A percentile compares a stretch with the other conserved stretches of the same genome.
Evolutionary conservation across 2,888 invertebrate genomes (phyloP).

Genomic region (Choreutis nemorana): DNA sequence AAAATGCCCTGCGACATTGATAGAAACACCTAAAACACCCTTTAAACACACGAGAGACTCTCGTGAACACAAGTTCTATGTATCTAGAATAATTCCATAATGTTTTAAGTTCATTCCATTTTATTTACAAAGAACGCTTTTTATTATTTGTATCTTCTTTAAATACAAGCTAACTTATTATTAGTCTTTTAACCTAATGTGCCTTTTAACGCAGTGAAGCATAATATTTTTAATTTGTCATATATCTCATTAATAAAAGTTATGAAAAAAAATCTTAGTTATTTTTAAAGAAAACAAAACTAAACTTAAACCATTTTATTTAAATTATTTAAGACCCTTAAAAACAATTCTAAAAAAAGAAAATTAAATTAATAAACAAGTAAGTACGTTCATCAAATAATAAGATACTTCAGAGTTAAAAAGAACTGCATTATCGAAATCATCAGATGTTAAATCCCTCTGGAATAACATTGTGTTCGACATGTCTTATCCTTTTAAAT

Average conservation of each 20-base stretch:
- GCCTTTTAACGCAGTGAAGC: too few species aligned
- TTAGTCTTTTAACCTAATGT: conserved; percentile 42
- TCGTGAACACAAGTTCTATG: conserved; percentile 84
- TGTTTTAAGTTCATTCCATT: too few species aligned
- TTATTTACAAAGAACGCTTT: too few species aligned
- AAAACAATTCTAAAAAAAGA: conserved; percentile 18
- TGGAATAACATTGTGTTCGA: conserved; percentile 23
- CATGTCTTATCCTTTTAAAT: conserved; percentile 45
- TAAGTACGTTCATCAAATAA: conserved; percentile 17
- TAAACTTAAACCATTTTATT: conserved; percentile 18
- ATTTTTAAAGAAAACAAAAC: conserved; percentile 16
- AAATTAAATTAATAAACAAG: conserved; percentile 9
- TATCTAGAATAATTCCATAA: conserved; percentile 67
- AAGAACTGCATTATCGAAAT: background rate
- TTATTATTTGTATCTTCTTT: conserved; percentile 16
- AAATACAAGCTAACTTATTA: conserved; percentile 39
- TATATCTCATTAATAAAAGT: conserved; percentile 2
- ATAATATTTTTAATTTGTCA: conserved; percentile 18
- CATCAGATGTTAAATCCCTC: conserved; percentile 10
- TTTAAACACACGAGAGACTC: conserved; percentile 88
- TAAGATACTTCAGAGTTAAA: conserved; percentile 7
- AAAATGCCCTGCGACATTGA: conserved; percentile 81
- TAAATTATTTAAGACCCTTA: conserved; percentile 18
- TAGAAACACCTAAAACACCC: conserved; percentile 77
- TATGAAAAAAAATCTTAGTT: conserved; percentile 2